Base-by-base conservation (phyloP, 2,113 vertebrate genomes). In the Macroglossus sobrinus region DNA sequence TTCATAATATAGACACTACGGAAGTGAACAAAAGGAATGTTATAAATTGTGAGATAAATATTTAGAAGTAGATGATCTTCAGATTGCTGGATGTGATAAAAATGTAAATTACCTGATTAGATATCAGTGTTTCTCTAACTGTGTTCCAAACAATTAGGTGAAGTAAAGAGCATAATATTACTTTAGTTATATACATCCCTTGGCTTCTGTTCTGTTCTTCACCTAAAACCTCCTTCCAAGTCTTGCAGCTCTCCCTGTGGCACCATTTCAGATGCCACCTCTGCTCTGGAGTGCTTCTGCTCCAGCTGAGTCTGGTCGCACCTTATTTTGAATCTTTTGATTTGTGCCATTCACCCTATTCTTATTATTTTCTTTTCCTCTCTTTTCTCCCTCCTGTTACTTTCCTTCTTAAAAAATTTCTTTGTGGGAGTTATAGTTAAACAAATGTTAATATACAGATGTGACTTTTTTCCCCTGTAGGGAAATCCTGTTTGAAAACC, bases 401-500 rank as follows among this genome's bases (percentile, higher is more conserved):
- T 88, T 84, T 88, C 40, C 33, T 89, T 18, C 82, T 92, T 85
- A 69, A 38, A 71, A 87, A 63, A 47, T 30, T 72, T 38, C 55
- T 80, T 68, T 84, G 53, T 50, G 16, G 26, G 19, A 75, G 16
- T 82, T 64, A 69, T 75, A 66, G 43, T 50, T 96, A 66, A 93
- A 55, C 7, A 85, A 61, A 59, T 88, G 18, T 90, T 95, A 84
- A 90, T 79, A 85, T 74, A n/a, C 12, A 86, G 28, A 22, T 91
- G 45, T 88, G 12, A 35, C 59, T 91, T 87, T 94, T 89, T 28
- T 26, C 47, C 30, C 38, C 15, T 92, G 8, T 95, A 99, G 99
- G 99, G 15, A 99, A 98, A 79, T 98, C 98, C 28, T 99, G 99
- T 96, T 98, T 99, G 98, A 99, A 99, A 98, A 99, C 99, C 22